Base-by-base conservation (phyloP, 1,140 invertebrate genomes). In the Aphidius ervi region DNA sequence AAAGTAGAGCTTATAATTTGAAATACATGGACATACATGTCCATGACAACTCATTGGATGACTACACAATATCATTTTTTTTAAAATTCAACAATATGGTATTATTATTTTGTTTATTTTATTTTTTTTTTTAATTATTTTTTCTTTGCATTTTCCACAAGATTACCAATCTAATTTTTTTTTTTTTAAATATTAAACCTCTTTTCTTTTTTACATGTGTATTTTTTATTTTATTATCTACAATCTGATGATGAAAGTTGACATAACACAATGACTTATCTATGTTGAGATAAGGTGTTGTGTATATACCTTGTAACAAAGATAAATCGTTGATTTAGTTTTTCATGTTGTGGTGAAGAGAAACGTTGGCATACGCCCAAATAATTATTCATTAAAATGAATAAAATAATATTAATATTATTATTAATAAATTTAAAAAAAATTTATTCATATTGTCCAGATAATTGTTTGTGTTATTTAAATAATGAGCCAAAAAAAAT, bases 71-170 rank as follows among this genome's bases (percentile, higher is more conserved):
- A 79, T 80, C 76, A 74, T 74, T 80, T 80, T 79, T 66, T 67
- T 68, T 72, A 75, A 55, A 62, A 71, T 72, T 76, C 68, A 56
- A 71, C 40, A 64, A 70, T 74, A 76, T 77, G 79, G 75, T 77
- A 78, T 76, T 77, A 74, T 76, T 74, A 73, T 73, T 73, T 76
- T 73, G 68, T 68, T 72, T 77, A 76, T 78, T 79, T 74, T 74
- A 66, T 65, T 56, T 65, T 58, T 64, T 66, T 75, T 70, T 63
- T 65, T 72, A 71, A 42, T 6, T 54, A 5, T 16, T 54, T 54
- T 20, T 74, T 74, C 74, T 74, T 76, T 31, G 23, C 23, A 31
- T 31, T 31, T 31, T 31, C 4, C 23, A 31, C 4, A 31, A 31
- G 23, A 31, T 31, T 31, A 31, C 23, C 4, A 31, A 31, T 31